Conservation (phyloP, 2,113 vertebrate species). For the Toxotes chatareus region DNA sequence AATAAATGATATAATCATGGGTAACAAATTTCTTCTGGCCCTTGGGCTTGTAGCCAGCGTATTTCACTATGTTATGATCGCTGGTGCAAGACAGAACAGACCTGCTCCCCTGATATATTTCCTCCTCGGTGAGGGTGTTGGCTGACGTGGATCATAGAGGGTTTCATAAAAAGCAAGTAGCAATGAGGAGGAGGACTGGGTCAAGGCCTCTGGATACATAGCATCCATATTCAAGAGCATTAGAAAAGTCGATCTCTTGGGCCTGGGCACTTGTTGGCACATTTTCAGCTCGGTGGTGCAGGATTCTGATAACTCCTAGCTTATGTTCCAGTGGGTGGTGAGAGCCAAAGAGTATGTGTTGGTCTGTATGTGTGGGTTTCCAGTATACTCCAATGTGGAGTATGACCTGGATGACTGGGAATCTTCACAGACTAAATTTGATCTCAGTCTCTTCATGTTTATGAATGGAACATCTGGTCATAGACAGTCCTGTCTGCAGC, state of each 20-base stretch:
- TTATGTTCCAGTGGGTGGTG: too few relatives aligned
- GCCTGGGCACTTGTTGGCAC: too few relatives aligned
- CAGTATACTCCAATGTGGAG: too few relatives aligned
- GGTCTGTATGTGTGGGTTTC: too few relatives aligned
- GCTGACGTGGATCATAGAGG: conserved; percentile 13
- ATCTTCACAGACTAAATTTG: too few relatives aligned
- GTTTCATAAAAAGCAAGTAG: conserved; percentile 12
- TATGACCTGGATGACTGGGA: too few relatives aligned
- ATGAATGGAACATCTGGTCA: background rate
- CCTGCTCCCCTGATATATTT: conserved; percentile 39
- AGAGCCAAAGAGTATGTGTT: too few relatives aligned
- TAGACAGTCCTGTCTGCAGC: background rate
- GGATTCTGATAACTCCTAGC: too few relatives aligned
- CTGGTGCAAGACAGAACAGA: conserved; percentile 26
- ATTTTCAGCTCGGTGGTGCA: too few relatives aligned
- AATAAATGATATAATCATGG: conserved; percentile 65
- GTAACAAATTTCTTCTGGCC: conserved; percentile 40
- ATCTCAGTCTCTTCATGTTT: background rate
- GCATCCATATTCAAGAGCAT: background rate
- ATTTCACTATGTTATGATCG: conserved; percentile 54
- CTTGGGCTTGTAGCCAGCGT: conserved; percentile 33
- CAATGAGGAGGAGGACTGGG: conserved; percentile 17
- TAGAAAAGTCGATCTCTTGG: background rate
- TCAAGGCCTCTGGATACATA: conserved; percentile 4
- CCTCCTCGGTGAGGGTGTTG: background rate